Conservation (phyloP, 1,140 invertebrate genomes). For the Hesperophylax magnus region DNA sequence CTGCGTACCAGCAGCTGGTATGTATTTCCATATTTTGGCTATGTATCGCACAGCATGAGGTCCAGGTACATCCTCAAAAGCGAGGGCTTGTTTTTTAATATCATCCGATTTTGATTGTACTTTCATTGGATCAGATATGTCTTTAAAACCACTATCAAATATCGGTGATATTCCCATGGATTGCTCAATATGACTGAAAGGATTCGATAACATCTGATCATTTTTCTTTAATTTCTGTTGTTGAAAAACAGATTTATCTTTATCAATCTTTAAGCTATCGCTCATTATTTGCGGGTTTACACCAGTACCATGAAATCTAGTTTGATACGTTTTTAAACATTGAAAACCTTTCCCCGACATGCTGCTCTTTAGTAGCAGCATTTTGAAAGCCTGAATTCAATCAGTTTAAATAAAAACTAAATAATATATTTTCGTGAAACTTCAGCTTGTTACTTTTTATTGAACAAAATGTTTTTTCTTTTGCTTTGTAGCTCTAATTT, state of each 20-base stretch:
- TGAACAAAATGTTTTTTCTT: background rate
- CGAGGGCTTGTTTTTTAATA: constrained; percentile 33
- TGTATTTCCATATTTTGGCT: constrained; percentile 72
- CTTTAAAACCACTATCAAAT: constrained; percentile 10
- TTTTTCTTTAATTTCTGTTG: too few relatives aligned
- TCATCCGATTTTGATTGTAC: background rate
- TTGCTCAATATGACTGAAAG: constrained; percentile 8
- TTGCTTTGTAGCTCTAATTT: constrained; percentile 1
- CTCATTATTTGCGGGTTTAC: constrained; percentile 10
- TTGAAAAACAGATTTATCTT: background rate
- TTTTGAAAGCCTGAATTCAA: background rate
- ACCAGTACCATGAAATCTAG: constrained; percentile 15
- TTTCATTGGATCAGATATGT: constrained; percentile 9
- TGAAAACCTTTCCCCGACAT: background rate
- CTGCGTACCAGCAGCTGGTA: constrained; percentile 75
- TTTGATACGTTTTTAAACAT: background rate
- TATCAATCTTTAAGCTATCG: constrained; percentile 9
- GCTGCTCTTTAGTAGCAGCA: constrained; percentile 19
- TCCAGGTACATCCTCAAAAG: constrained; percentile 76
- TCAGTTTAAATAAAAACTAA: background rate
- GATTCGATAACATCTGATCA: constrained; percentile 1
- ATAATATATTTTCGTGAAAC: background rate
- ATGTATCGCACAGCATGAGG: constrained; percentile 72
- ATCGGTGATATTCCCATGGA: constrained; percentile 26
- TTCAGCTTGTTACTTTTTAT: background rate